Evolutionary conservation across 2,113 vertebrate genomes (phyloP), one percentile per base, ranked within the genome.

Genomic region (Elachura formosa): DNA sequence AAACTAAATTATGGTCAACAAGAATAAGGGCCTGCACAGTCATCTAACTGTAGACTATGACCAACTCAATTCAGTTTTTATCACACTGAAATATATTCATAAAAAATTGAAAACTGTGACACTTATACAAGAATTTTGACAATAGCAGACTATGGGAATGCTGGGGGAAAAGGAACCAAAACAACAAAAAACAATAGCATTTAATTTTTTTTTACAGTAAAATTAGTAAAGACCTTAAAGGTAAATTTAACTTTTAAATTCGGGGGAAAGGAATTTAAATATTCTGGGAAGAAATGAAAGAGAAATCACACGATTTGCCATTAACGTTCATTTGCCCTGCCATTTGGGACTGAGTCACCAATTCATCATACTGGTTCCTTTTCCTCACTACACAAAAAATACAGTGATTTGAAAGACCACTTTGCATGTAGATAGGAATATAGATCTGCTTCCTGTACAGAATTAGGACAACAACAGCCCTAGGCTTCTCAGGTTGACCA

Each of bases 401-500:
- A 61, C 52, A 75, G 75, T 52, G 36, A 81, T 71, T 86, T 89
- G 63, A 76, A 82, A 52, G 62, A 73, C 64, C 46, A 87, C 61
- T 89, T 87, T 94, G 41, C 52, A 89, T 82, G 58, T 56, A 92
- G 75, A 91, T 89, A 90, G 18, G 36, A 90, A 90, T 89, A 94
- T 75, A 90, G 92, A 89, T 92, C 58, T 74, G 54, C 23, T 68
- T 36, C 12, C 82, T 63, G 58, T 69, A 78, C 49, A 93, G 84
- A 97, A 97, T 89, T 81, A 93, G 97, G 92, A 34, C 91, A 97
- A 73, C 59, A 83, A 61, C 58, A 93, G 96, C 96, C 89, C 17
- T 34, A 80, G 92, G 97, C 89, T 89, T 80, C 88, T 94, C 87
- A 96, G 94, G 92, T 97, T 96, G 90, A 93, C 92, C 93, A 73